Conservation (phyloP, 2,797 vertebrate genomes). For the Picus viridis region DNA sequence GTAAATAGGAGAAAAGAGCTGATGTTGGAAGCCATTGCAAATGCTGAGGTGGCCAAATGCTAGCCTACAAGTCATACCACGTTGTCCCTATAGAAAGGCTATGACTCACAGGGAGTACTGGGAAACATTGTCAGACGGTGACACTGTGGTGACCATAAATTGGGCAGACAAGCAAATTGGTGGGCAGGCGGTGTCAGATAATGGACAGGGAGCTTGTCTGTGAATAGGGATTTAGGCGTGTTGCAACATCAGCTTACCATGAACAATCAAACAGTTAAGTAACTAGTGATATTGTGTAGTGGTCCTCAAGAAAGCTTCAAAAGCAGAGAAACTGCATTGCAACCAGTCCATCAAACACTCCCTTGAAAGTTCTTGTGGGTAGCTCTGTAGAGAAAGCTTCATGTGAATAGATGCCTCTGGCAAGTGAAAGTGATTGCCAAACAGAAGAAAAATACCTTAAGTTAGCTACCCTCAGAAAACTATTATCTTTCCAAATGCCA, state of each 20-base stretch:
- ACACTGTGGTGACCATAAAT: background rate
- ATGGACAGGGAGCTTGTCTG: background rate
- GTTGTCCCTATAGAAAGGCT: background rate
- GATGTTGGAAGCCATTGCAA: background rate
- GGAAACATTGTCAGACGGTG: background rate
- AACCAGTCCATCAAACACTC: background rate
- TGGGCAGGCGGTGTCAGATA: background rate
- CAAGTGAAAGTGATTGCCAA: background rate
- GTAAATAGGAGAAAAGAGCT: background rate
- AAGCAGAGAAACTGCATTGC: background rate
- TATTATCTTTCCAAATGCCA: background rate
- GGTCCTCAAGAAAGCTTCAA: background rate
- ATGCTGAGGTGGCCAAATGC: fast-evolving
- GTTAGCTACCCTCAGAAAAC: background rate
- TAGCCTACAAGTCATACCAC: fast-evolving
- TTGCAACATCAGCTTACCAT: background rate
- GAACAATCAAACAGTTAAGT: background rate
- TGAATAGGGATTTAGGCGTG: background rate
- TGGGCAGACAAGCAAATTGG: background rate
- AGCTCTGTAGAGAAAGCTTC: background rate
- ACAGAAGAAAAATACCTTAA: background rate
- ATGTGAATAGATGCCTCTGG: background rate
- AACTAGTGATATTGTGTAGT: background rate
- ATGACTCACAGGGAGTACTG: slow-evolving; percentile 37
- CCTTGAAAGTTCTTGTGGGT: background rate